Evolutionary conservation across 1,140 invertebrate species (phyloP).

Genomic region (Stenopsyche tienmushanensis): DNA sequence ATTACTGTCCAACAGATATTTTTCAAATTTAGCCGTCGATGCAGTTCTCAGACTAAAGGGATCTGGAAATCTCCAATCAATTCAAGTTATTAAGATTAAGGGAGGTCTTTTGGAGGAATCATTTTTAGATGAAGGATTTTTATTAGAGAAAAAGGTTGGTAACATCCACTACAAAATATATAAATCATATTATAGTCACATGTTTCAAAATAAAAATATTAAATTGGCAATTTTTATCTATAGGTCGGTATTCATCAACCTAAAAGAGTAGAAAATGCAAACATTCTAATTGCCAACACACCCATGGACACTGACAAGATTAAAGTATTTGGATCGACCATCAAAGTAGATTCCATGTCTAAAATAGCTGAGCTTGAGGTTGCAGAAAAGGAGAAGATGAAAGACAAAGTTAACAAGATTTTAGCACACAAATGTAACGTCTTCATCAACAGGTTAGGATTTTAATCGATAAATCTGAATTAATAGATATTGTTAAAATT

Average conservation of each 20-base stretch:
- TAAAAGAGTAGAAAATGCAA: conserved; percentile 87
- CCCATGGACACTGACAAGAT: conserved; percentile 99
- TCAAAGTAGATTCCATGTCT: conserved; percentile 95
- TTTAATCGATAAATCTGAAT: neutral
- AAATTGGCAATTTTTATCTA: conserved; percentile 15
- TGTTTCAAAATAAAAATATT: neutral
- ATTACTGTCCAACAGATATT: conserved; percentile 60
- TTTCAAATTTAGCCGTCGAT: conserved; percentile 92
- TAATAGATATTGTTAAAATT: neutral
- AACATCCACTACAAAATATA: too few relatives aligned
- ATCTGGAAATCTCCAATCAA: conserved; percentile 91
- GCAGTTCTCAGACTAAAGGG: conserved; percentile 94
- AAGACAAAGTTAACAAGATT: conserved; percentile 98
- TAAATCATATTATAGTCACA: neutral
- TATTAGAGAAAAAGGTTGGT: conserved; percentile 90
- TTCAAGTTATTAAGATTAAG: conserved; percentile 97
- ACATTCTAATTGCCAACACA: conserved; percentile 99
- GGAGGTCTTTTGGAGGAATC: conserved; percentile 92
- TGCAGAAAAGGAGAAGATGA: conserved; percentile 99
- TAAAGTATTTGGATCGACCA: conserved; percentile 98
- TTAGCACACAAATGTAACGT: conserved; percentile 95
- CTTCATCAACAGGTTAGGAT: conserved; percentile 87
- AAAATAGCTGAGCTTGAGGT: conserved; percentile 98
- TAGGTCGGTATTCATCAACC: conserved; percentile 74
- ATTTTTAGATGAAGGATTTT: conserved; percentile 97